These are phyloP conservation scores for Gracilinanus agilis DNA, from an alignment of 2,113 vertebrate species.

Conservation along the genomic window DNA sequence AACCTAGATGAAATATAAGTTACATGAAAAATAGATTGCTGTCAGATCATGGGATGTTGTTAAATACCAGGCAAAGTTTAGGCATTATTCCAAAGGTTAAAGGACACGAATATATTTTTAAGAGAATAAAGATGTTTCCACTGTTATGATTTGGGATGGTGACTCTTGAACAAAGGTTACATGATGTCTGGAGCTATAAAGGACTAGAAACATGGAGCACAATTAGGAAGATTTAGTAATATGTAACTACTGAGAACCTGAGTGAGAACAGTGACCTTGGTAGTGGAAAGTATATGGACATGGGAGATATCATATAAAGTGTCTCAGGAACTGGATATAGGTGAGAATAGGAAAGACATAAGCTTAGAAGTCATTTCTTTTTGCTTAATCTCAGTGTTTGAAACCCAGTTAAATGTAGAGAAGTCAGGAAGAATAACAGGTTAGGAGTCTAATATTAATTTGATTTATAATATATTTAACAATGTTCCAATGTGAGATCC, in stretches of 20 bases:
- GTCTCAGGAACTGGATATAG: not conserved
- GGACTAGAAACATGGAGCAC: not conserved
- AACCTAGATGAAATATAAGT: not conserved
- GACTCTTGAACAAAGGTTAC: not conserved
- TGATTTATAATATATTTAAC: not conserved
- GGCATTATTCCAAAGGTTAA: not conserved
- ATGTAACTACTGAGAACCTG: not conserved
- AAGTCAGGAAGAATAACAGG: not conserved
- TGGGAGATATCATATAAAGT: not conserved
- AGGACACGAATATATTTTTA: not conserved
- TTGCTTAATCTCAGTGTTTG: not conserved
- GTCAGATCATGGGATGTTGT: not conserved
- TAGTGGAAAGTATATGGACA: not conserved
- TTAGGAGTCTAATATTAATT: not conserved
- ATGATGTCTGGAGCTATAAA: not conserved
- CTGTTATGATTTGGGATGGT: not conserved
- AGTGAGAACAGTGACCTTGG: not conserved
- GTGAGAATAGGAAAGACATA: not conserved
- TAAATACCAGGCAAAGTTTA: not conserved
- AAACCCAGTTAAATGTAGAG: not conserved
- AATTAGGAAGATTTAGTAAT: not conserved
- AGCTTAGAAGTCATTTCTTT: not conserved
- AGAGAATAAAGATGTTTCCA: not conserved
- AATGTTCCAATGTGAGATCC: not conserved
- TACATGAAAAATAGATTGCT: not conserved